Conservation (phyloP, 2,113 vertebrate genomes). For the Myotis davidii region DNA sequence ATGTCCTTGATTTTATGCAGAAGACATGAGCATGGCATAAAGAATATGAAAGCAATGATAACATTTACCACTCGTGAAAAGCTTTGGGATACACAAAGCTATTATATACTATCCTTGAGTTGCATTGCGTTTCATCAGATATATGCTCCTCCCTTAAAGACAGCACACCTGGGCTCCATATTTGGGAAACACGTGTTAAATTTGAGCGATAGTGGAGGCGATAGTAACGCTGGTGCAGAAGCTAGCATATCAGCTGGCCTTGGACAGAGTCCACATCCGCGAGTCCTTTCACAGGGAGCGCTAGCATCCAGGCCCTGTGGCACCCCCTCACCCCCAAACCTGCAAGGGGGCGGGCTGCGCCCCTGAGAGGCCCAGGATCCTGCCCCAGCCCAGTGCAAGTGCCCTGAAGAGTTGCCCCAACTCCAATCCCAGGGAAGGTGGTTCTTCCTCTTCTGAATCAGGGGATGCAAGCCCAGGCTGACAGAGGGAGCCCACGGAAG, state of each 20-base stretch:
- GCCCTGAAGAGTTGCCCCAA: background rate
- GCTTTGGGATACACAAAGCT: background rate
- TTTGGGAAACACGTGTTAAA: background rate
- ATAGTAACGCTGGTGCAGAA: conserved; percentile 89
- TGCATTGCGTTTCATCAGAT: conserved; percentile 16
- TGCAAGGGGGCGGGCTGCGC: conserved; percentile 60
- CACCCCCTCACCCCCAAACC: conserved; percentile 95
- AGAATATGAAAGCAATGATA: background rate
- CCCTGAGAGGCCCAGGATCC: conserved; percentile 51
- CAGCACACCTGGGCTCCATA: background rate
- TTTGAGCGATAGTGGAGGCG: conserved; percentile 80
- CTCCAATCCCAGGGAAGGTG: background rate
- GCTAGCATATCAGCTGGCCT: conserved; percentile 91
- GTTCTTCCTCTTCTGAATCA: background rate
- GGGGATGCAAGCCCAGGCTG: background rate
- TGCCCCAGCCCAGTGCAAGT: background rate
- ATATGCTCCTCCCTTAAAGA: background rate
- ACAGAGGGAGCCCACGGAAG: background rate
- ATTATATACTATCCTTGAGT: background rate
- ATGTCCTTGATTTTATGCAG: background rate
- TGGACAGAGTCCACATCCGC: conserved; percentile 95
- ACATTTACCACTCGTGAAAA: background rate
- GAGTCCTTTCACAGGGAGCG: conserved; percentile 94
- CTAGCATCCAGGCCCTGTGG: conserved; percentile 96
- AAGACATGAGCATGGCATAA: background rate